A percentile compares a stretch with the other conserved stretches of the same genome.
Evolutionary conservation across 2,797 vertebrate genomes (phyloP).

Genomic region (Gymnothorax reevesii): DNA sequence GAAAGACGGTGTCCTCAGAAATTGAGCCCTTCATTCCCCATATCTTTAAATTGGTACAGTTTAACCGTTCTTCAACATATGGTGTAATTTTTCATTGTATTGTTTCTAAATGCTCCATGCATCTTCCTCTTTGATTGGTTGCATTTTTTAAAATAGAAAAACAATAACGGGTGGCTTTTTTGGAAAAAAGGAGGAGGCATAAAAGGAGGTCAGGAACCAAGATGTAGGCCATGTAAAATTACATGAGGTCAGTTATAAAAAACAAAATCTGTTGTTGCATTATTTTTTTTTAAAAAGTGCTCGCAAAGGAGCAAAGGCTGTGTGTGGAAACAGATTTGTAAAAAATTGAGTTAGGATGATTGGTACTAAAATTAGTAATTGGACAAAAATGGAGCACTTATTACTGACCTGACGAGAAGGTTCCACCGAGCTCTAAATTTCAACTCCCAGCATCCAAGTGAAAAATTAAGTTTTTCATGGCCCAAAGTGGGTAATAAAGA

Average conservation of each 20-base stretch:
- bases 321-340: background rate
- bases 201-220: slow-evolving; percentile 37
- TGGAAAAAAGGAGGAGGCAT: slow-evolving; percentile 35
- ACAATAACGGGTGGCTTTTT: slow-evolving; percentile 34
- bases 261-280: background rate
- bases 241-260: slow-evolving; percentile 10
- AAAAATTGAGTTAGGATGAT: background rate
- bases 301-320: background rate
- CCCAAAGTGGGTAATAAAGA: slow-evolving; percentile 45
- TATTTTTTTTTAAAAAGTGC: background rate
- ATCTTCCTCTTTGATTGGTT: slow-evolving; percentile 21
- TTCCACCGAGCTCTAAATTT: background rate
- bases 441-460: background rate
- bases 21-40: background rate
- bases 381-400: background rate
- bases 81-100: background rate
- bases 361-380: background rate
- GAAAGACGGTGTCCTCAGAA: background rate
- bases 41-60: background rate
- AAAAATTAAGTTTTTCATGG: slow-evolving; percentile 42
- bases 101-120: slow-evolving; percentile 8
- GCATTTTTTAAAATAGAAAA: slow-evolving; percentile 36
- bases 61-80: background rate
- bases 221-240: slow-evolving; percentile 51
- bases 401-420: background rate